These are phyloP conservation scores for Peromyscus nudipes DNA, from an alignment of 2,797 vertebrate genomes.

Conservation along the genomic window DNA sequence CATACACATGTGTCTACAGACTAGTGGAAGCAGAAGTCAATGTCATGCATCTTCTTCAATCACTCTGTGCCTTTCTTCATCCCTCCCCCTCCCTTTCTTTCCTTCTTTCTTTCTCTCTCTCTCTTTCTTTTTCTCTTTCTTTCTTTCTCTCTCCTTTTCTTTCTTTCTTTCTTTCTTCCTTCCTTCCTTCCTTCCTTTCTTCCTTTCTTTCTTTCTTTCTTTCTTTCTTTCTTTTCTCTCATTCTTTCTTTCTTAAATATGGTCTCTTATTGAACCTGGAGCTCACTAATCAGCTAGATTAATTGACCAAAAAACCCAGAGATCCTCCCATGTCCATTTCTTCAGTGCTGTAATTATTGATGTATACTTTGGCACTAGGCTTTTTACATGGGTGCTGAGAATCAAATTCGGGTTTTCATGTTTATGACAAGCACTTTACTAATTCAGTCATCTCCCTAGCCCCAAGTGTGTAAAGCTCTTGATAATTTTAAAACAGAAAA, in stretches of 20 bases:
- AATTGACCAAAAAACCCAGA: background rate
- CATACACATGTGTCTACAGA: too few species aligned
- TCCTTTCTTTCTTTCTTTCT: too few species aligned
- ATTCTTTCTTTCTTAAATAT: background rate
- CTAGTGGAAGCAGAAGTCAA: background rate
- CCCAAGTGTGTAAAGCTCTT: background rate
- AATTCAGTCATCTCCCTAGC: background rate
- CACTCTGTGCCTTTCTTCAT: background rate
- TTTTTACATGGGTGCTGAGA: background rate
- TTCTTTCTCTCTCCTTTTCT: too few species aligned
- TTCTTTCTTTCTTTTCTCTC: background rate
- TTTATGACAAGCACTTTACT: background rate
- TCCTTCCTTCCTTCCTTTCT: too few species aligned
- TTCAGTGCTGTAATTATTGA: background rate
- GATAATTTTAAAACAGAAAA: background rate
- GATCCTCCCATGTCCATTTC: background rate
- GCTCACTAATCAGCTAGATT: background rate
- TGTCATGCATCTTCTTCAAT: too few species aligned
- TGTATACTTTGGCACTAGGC: background rate
- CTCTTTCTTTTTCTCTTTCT: too few species aligned
- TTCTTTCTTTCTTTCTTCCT: too few species aligned
- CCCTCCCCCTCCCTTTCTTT: too few species aligned
- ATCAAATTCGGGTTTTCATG: background rate
- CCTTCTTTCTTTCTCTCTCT: accelerated
- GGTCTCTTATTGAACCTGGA: background rate